Conservation (phyloP, 2,797 vertebrate species). For the Channa striata region DNA sequence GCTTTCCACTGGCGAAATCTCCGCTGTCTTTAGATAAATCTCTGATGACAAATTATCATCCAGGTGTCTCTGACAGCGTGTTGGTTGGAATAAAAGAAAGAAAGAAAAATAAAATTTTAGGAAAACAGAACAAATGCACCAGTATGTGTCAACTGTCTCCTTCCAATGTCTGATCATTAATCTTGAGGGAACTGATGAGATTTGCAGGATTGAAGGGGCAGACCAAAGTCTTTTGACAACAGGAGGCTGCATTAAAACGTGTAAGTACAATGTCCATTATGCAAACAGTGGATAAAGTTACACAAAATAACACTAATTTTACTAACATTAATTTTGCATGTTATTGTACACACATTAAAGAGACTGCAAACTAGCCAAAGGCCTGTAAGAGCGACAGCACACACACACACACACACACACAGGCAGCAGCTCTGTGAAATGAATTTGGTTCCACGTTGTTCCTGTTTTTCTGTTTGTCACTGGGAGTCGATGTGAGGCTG, state of each 20-base stretch:
- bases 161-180: not conserved
- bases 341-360: not conserved
- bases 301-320: too few relatives aligned
- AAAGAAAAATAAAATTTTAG: too few relatives aligned
- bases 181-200: slow-evolving; percentile 19
- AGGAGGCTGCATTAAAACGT: not conserved
- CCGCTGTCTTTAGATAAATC: not conserved
- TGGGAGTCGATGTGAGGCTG: not conserved
- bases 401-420: not conserved
- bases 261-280: not conserved
- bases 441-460: not conserved
- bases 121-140: not conserved
- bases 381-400: not conserved
- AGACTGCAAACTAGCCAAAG: too few relatives aligned
- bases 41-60: not conserved
- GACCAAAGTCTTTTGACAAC: too few relatives aligned
- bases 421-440: not conserved
- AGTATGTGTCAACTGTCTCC: not conserved
- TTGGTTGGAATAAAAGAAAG: not conserved
- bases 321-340: too few relatives aligned
- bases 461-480: not conserved
- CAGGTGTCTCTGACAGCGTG: not conserved
- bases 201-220: slow-evolving; percentile 5
- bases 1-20: not conserved
- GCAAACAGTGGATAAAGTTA: too few relatives aligned